These are phyloP conservation scores for Agapostemon virescens DNA, from an alignment of 2,888 invertebrate species.

Conservation along the genomic window DNA sequence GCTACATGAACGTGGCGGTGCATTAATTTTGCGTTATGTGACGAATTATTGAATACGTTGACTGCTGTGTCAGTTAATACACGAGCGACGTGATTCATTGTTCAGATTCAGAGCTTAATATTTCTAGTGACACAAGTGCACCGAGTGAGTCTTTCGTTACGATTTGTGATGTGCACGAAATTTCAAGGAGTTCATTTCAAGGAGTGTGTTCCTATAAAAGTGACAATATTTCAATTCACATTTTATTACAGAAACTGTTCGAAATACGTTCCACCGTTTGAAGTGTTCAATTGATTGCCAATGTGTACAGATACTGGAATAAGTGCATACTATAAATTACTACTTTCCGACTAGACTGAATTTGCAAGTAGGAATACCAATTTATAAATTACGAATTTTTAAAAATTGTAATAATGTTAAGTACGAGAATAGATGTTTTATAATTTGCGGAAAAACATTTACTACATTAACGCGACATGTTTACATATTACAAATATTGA, in stretches of 20 bases:
- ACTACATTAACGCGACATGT: neutral
- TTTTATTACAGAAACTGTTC: neutral
- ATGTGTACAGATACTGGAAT: neutral
- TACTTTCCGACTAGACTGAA: too few species aligned
- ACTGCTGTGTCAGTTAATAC: neutral
- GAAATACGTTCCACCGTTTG: neutral
- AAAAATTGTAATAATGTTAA: neutral
- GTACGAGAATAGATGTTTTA: neutral
- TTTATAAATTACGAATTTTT: too few species aligned
- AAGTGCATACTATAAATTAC: neutral
- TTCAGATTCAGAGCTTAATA: neutral
- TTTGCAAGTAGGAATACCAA: too few species aligned
- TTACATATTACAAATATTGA: neutral
- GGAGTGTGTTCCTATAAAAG: neutral
- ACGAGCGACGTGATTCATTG: neutral
- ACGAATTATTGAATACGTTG: neutral
- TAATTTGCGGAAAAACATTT: neutral
- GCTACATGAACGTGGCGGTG: neutral
- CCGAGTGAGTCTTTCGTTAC: neutral
- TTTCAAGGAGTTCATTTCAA: neutral
- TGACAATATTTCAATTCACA: neutral
- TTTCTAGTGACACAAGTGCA: neutral
- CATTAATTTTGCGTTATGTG: neutral
- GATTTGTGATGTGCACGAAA: neutral
- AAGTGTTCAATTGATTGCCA: neutral